A percentile compares a stretch with the other conserved stretches of the same genome.
phyloP scores from a whole-genome alignment of 2,888 invertebrate species.

The Campoplex nolae region DNA sequence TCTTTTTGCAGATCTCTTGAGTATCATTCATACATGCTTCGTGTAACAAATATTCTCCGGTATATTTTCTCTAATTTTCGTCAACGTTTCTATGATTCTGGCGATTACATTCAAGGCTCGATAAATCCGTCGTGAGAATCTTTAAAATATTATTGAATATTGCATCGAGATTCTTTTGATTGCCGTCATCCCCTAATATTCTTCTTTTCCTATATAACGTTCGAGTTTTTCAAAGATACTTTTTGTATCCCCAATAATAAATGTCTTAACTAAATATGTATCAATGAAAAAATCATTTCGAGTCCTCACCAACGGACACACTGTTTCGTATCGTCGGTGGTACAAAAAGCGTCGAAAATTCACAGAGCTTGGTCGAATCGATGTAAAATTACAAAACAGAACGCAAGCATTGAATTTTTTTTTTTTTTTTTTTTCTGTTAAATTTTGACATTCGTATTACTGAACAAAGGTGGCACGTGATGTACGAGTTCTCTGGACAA shows the following conservation, averaged over 20 bases:
- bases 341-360: background rate
- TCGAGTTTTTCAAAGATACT: too few relatives aligned
- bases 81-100: too few relatives aligned
- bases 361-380: background rate
- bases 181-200: background rate
- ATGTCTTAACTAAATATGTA: background rate
- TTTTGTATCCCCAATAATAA: background rate
- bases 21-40: background rate
- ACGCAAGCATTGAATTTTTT: slow-evolving; percentile 9
- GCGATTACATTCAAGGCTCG: too few relatives aligned
- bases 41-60: too few relatives aligned
- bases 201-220: too few relatives aligned
- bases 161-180: background rate
- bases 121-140: too few relatives aligned
- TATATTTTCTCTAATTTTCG: too few relatives aligned
- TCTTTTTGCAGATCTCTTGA: background rate
- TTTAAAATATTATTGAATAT: too few relatives aligned
- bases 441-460: slow-evolving; percentile 17
- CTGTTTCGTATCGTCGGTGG: background rate
- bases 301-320: background rate
- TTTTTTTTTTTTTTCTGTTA: background rate
- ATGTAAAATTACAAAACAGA: slow-evolving; percentile 1
- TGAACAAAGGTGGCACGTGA: slow-evolving; percentile 25
- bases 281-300: too few relatives aligned
- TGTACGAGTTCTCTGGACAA: slow-evolving; percentile 46